These are phyloP conservation scores for Trialeurodes vaporariorum DNA, from an alignment of 1,140 invertebrate species.

Conservation along the genomic window DNA sequence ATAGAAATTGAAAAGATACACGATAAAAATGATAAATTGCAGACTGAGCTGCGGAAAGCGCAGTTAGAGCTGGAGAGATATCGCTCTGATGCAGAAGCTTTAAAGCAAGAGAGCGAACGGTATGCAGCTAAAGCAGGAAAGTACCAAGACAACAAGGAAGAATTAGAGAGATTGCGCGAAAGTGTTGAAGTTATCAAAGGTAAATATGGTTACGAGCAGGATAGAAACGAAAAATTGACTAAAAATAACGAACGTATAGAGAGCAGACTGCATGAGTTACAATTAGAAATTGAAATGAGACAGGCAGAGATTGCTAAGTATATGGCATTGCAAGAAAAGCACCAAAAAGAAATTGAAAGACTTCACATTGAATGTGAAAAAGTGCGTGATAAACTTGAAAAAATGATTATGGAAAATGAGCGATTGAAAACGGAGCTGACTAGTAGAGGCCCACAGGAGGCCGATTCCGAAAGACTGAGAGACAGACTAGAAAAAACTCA, in stretches of 20 bases:
- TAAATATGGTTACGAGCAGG: slow-evolving; percentile 79
- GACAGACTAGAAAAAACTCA: slow-evolving; percentile 78
- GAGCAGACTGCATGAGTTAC: slow-evolving; percentile 61
- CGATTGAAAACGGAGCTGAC: slow-evolving; percentile 54
- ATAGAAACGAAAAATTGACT: slow-evolving; percentile 51
- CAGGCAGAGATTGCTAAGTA: slow-evolving; percentile 64
- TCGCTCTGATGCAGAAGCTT: slow-evolving; percentile 51
- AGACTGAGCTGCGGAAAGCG: slow-evolving; percentile 65
- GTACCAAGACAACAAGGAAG: slow-evolving; percentile 66
- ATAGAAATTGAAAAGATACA: slow-evolving; percentile 82
- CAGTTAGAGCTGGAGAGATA: slow-evolving; percentile 61
- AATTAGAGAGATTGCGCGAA: slow-evolving; percentile 64
- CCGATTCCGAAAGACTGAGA: slow-evolving; percentile 69
- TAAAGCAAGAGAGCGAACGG: slow-evolving; percentile 52
- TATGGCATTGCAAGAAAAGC: slow-evolving; percentile 57
- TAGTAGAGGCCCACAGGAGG: slow-evolving; percentile 34
- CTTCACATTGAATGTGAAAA: slow-evolving; percentile 76
- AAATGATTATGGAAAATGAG: slow-evolving; percentile 62
- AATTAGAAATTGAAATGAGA: slow-evolving; percentile 64
- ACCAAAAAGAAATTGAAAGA: slow-evolving; percentile 59
- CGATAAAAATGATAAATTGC: slow-evolving; percentile 75
- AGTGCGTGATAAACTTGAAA: slow-evolving; percentile 68
- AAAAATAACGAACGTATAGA: slow-evolving; percentile 46
- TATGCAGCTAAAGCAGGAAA: slow-evolving; percentile 62
- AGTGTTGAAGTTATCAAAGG: slow-evolving; percentile 73